Base-by-base conservation (phyloP, 2,113 vertebrate genomes). In the Campylomormyrus numenius region DNA sequence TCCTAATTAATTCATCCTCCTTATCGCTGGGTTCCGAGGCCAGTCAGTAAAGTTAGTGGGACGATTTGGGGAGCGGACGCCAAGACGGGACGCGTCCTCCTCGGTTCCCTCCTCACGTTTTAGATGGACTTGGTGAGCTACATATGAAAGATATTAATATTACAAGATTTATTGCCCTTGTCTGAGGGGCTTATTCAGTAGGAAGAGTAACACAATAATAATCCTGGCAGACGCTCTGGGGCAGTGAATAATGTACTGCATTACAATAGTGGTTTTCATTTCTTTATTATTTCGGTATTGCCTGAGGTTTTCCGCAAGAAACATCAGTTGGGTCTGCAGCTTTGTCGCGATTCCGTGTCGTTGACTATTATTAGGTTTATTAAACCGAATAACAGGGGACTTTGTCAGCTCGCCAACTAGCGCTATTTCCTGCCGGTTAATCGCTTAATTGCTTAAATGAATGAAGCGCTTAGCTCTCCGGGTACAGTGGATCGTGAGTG, bases 181-280 rank as follows among this genome's bases (percentile, higher is more conserved):
- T 52, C 39, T 52, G n/a, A 39, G 56, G 48, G 87, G 39, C 35
- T 88, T 42, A 88, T 88, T 66, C 42, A 88, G 62, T 88, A 56
- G 2, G 39, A 62, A 46, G 17, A 8, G 19, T 45, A 88, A 89
- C 42, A 49, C 74, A 56, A 52, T 70, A 56, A 50, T 70, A 89
- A 50, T 21, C 0, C 3, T 88, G 56, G 31, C n/a, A 15, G 86
- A 80, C 52, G 27, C 46, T 27, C 19, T 84, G 45, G 49, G 49
- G 35, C 70, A 89, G 70, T 89, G 27, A 24, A 89, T 70, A 53
- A 52, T 53, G 15, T 5, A 84, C n/a, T 66, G 21, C 87, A 66
- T 35, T 84, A 52, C 19, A 49, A 48, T 24, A n/a, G 45, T 19
- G 17, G 13, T 49, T 89, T 46, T 52, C 42, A 70, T 35, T 66